Base-by-base conservation (phyloP, 2,113 vertebrate genomes). In the Antennarius striatus region DNA sequence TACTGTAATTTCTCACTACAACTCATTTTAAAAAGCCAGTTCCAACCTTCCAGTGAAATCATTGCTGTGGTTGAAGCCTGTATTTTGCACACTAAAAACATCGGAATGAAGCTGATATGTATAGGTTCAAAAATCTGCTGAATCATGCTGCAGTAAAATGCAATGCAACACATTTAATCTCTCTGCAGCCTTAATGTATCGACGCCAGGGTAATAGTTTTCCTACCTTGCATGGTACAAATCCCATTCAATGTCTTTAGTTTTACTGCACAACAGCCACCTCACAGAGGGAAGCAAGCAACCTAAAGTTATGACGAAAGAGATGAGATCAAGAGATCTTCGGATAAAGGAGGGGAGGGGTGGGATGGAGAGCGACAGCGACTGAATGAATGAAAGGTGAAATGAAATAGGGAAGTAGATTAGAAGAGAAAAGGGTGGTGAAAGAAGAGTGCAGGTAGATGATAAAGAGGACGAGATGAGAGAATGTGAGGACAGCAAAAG, bases 211-310 rank as follows among this genome's bases (percentile, higher is more conserved):
- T 36, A 3, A 36, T 36, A 3, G 2, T 54, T 46, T 22, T 67
- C 79, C 89, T 90, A 96, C 95, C 94, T 95, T 94, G 65, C 92
- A 94, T 81, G 89, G 90, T 71, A 89, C 91, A 83, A 91, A 91
- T 74, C 93, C 93, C 75, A 91, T 92, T 45, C 93, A 40, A 54
- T 22, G 36, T 51, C 46, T 29, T 10, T 59, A 32, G 54, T 62
- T 54, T 46, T 6, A 15, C 50, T 40, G 63, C 46, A 45, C 10
- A 16, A 36, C 39, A 6, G 50, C 43, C 13, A 30, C 43, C 61
- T 68, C 46, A 67, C 32, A 0, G 10, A 72, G 43, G 58, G 30
- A 45, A 60, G 63, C 45, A n/a, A 29, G 57, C 12, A 1, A 46
- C 68, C 59, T 28, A 15, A 60, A 68, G 5, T 36, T 36, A 36